Conservation (phyloP, 2,888 invertebrate species). For the Hypomecis atomaria region DNA sequence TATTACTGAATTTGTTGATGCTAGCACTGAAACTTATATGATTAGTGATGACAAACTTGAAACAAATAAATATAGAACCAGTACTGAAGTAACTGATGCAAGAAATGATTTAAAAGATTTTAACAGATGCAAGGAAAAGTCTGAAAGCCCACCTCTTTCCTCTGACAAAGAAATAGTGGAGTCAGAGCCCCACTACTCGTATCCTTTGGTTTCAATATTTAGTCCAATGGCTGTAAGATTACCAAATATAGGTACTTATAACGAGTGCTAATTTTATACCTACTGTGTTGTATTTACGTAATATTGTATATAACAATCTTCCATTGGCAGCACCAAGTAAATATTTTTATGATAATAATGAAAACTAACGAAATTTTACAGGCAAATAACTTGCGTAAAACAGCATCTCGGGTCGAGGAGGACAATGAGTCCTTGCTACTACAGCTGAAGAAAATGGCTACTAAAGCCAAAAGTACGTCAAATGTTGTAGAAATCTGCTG, state of each 20-base stretch:
- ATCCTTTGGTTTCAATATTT: conserved; percentile 75
- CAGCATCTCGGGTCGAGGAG: conserved; percentile 96
- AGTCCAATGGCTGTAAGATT: conserved; percentile 79
- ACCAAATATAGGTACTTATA: conserved; percentile 79
- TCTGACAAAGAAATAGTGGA: conserved; percentile 61
- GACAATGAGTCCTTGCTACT: conserved; percentile 98
- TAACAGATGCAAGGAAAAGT: conserved; percentile 59
- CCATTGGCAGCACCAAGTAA: conserved; percentile 26
- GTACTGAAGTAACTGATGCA: conserved; percentile 7
- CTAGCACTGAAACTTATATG: conserved; percentile 54
- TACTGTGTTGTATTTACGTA: conserved; percentile 55
- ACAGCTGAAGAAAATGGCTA: conserved; percentile 98
- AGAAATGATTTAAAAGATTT: conserved; percentile 27
- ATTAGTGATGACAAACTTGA: conserved; percentile 51
- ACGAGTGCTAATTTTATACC: conserved; percentile 49
- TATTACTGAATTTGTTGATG: conserved; percentile 52
- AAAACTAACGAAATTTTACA: conserved; percentile 84
- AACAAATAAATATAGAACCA: conserved; percentile 31
- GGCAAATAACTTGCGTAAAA: conserved; percentile 94
- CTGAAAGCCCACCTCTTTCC: conserved; percentile 79
- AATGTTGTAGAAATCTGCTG: conserved; percentile 69
- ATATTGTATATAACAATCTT: conserved; percentile 46
- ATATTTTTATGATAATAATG: conserved; percentile 57
- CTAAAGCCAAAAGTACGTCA: conserved; percentile 91
- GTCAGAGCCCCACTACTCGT: conserved; percentile 60